These are phyloP conservation scores for Mastigias papua DNA, from an alignment of 30 jellyfish, hydroid and myxozoan genomes.

Conservation along the genomic window DNA sequence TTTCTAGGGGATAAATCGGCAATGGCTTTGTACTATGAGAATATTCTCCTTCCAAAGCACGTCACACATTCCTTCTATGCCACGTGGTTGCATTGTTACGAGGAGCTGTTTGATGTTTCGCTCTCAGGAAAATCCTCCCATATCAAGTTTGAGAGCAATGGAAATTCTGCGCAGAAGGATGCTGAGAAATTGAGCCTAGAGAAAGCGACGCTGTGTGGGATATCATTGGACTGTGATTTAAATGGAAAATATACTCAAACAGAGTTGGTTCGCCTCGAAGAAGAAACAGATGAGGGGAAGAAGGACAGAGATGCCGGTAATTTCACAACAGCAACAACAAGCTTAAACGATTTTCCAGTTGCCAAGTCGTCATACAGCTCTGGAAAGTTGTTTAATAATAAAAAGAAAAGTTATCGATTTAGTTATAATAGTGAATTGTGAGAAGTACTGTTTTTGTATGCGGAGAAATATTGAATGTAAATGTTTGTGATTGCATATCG, in stretches of 20 bases:
- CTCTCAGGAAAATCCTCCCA: constrained; percentile 61
- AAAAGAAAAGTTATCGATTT: constrained; percentile 45
- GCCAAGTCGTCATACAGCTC: constrained; percentile 9
- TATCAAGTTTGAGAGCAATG: constrained; percentile 33
- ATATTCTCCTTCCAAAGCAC: constrained; percentile 90
- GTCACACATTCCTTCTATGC: constrained; percentile 90
- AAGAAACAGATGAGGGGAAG: constrained; percentile 16
- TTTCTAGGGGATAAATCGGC: constrained; percentile 68
- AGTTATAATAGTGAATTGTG: constrained; percentile 41
- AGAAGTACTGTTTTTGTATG: neutral
- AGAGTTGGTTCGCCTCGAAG: constrained; percentile 21
- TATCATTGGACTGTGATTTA: constrained; percentile 36
- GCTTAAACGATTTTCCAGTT: neutral
- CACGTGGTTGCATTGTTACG: constrained; percentile 87
- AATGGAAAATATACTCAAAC: constrained; percentile 50
- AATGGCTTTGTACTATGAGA: constrained; percentile 78
- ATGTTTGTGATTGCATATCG: too few species aligned
- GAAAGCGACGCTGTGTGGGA: constrained; percentile 35
- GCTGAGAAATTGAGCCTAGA: constrained; percentile 36
- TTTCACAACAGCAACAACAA: neutral
- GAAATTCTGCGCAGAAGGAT: constrained; percentile 29
- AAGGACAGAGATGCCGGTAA: neutral
- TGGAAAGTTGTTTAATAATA: constrained; percentile 26
- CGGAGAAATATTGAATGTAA: neutral
- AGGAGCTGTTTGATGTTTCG: constrained; percentile 88